A percentile compares a stretch with the other conserved stretches of the same genome.
phyloP scores from a whole-genome alignment of 2,113 vertebrate genomes.

The Cichladusa arquata region DNA sequence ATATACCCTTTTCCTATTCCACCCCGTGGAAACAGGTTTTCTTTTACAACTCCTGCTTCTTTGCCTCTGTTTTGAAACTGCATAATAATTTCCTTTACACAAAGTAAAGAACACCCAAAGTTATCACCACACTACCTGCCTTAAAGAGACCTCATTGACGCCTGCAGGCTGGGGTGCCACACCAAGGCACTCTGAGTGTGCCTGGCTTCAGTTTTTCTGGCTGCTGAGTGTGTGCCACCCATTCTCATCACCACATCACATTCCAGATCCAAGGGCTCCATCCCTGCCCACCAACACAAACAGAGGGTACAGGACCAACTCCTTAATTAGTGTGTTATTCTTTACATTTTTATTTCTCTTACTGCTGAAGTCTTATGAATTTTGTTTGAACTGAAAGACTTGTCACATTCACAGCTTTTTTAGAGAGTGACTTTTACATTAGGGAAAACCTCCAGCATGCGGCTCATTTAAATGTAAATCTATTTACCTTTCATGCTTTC shows the following conservation, averaged over 20 bases:
- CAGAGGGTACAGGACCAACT: neutral
- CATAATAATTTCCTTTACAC: neutral
- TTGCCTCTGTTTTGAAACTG: neutral
- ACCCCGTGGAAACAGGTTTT: neutral
- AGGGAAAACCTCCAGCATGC: slow-evolving; percentile 45
- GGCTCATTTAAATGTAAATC: slow-evolving; percentile 67
- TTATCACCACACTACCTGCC: neutral
- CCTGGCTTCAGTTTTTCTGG: neutral
- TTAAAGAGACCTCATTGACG: neutral
- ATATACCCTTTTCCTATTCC: neutral
- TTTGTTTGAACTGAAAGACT: slow-evolving; percentile 43
- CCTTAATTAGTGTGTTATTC: neutral
- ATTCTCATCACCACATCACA: neutral
- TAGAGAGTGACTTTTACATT: slow-evolving; percentile 37
- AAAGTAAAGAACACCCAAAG: neutral
- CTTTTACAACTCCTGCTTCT: neutral
- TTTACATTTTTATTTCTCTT: slow-evolving; percentile 15
- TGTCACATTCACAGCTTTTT: slow-evolving; percentile 43
- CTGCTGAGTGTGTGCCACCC: neutral
- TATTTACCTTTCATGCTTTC: slow-evolving; percentile 69
- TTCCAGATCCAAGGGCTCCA: neutral
- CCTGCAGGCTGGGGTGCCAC: neutral
- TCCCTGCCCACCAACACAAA: neutral
- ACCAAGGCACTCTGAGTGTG: neutral
- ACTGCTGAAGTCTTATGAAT: neutral